phyloP scores from a whole-genome alignment of 2,888 invertebrate genomes.

The Serrognathus titanus region DNA sequence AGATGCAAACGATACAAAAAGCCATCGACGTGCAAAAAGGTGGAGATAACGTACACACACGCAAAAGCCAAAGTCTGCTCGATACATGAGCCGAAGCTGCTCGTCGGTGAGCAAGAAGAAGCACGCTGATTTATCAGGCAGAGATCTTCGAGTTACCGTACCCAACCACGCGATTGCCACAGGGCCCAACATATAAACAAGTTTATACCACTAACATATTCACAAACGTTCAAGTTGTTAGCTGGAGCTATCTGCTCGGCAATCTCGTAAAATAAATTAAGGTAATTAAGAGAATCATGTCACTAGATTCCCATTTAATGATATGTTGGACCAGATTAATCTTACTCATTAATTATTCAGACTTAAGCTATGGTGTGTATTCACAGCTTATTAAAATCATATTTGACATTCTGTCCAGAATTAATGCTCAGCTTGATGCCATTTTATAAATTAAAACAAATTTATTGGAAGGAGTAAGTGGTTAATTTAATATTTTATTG shows the following conservation, averaged over 20 bases:
- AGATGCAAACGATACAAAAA: conserved; percentile 22
- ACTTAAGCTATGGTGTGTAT: not conserved
- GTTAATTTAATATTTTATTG: not conserved
- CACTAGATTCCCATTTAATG: conserved; percentile 48
- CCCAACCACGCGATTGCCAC: conserved; percentile 33
- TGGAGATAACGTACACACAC: conserved; percentile 24
- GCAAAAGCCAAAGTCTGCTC: conserved; percentile 17
- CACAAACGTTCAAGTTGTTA: conserved; percentile 43
- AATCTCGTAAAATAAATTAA: conserved; percentile 50
- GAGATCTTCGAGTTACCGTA: conserved; percentile 30
- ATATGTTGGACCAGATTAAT: conserved; percentile 45
- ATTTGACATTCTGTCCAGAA: too few species aligned
- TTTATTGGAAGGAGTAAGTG: too few species aligned
- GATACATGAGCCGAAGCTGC: conserved; percentile 11
- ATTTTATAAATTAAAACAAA: too few species aligned
- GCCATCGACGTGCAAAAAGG: conserved; percentile 17
- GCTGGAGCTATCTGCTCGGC: conserved; percentile 39
- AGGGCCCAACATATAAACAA: conserved; percentile 36
- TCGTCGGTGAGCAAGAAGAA: conserved; percentile 22
- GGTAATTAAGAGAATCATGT: conserved; percentile 52
- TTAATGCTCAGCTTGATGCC: too few species aligned
- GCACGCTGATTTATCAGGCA: conserved; percentile 30
- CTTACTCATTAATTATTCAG: conserved; percentile 38
- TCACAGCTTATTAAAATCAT: too few species aligned
- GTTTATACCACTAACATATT: conserved; percentile 42